A percentile compares a stretch with the other conserved stretches of the same genome.
Conservation (phyloP, 2,797 vertebrate species). For the Selene dorsalis region DNA sequence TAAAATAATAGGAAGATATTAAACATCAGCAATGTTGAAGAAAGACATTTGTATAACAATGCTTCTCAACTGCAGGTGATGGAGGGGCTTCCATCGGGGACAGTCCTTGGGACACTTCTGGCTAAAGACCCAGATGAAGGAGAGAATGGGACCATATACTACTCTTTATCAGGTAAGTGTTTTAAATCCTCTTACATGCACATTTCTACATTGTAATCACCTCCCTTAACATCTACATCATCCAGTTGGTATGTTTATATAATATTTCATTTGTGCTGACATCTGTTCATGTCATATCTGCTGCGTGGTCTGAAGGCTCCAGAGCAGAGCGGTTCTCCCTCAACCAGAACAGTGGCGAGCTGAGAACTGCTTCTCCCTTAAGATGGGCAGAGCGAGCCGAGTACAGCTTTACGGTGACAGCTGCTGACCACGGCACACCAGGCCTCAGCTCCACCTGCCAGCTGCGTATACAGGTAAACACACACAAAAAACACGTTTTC, state of each 20-base stretch:
- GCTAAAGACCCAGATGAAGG: slow-evolving; percentile 96
- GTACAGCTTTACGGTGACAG: slow-evolving; percentile 88
- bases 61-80: slow-evolving; percentile 84
- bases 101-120: slow-evolving; percentile 87
- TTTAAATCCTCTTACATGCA: background rate
- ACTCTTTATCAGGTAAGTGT: slow-evolving; percentile 88
- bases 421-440: slow-evolving; percentile 87
- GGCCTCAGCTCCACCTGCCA: slow-evolving; percentile 87
- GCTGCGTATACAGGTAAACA: slow-evolving; percentile 88
- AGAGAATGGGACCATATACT: slow-evolving; percentile 94
- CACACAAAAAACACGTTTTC: slow-evolving; percentile 1
- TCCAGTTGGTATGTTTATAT: background rate
- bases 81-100: slow-evolving; percentile 90
- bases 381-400: slow-evolving; percentile 86
- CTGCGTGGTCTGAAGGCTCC: slow-evolving; percentile 75
- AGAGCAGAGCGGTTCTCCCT: slow-evolving; percentile 93
- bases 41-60: background rate
- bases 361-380: slow-evolving; percentile 86
- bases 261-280: slow-evolving; percentile 7
- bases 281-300: background rate
- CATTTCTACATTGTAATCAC: background rate
- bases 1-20: too few relatives aligned
- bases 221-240: background rate
- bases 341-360: slow-evolving; percentile 88
- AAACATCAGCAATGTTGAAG: background rate